Evolutionary conservation across 2,888 invertebrate genomes (phyloP).

Genomic region (Polyploca ridens): DNA sequence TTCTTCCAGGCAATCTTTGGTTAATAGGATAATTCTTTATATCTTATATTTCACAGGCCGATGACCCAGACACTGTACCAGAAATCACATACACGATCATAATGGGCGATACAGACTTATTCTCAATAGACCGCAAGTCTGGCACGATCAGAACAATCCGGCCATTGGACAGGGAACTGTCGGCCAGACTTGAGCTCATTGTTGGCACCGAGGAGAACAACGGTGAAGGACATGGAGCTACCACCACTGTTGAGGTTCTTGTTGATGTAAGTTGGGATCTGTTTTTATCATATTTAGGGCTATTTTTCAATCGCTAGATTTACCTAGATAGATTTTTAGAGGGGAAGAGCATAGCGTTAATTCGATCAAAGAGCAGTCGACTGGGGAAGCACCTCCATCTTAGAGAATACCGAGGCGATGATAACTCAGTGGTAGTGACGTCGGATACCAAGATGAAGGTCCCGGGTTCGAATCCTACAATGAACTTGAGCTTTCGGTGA

Average conservation of each 20-base stretch:
- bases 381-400: too few species aligned
- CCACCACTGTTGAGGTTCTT: slow-evolving; percentile 89
- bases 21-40: slow-evolving; percentile 18
- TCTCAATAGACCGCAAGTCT: slow-evolving; percentile 91
- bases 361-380: too few species aligned
- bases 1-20: too few species aligned
- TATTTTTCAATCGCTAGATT: background rate
- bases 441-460: too few species aligned
- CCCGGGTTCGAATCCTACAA: too few species aligned
- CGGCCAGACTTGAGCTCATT: slow-evolving; percentile 88
- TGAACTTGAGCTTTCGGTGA: too few species aligned
- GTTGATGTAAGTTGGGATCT: slow-evolving; percentile 84
- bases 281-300: slow-evolving; percentile 17
- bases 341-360: too few species aligned
- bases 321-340: background rate
- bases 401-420: too few species aligned
- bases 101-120: slow-evolving; percentile 92
- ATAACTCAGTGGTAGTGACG: too few species aligned
- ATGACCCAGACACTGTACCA: slow-evolving; percentile 92
- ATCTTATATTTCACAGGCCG: slow-evolving; percentile 83
- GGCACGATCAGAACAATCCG: slow-evolving; percentile 91
- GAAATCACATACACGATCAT: slow-evolving; percentile 93
- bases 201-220: slow-evolving; percentile 94
- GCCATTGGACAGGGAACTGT: slow-evolving; percentile 91
- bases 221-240: slow-evolving; percentile 87